phyloP scores from a whole-genome alignment of 2,888 invertebrate genomes.

The Platycheirus albimanus region DNA sequence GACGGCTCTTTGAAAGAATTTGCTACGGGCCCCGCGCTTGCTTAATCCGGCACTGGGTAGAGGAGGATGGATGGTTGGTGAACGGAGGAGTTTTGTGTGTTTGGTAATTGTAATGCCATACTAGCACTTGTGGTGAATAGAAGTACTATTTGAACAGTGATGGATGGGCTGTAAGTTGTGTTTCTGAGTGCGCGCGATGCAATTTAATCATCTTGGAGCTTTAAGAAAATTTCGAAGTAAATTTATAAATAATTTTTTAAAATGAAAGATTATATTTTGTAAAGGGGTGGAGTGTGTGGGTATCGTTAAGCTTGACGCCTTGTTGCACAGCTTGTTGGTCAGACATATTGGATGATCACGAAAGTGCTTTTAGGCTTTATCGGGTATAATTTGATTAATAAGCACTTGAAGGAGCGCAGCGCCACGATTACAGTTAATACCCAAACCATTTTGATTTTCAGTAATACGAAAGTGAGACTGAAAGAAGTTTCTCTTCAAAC shows the following conservation, averaged over 20 bases:
- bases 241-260: slow-evolving; percentile 43
- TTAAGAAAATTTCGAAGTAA: slow-evolving; percentile 47
- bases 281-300: background rate
- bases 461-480: slow-evolving; percentile 47
- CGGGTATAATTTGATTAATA: slow-evolving; percentile 28
- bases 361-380: slow-evolving; percentile 16
- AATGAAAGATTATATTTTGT: slow-evolving; percentile 26
- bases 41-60: no score
- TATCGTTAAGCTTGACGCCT: background rate
- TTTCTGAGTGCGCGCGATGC: slow-evolving; percentile 38
- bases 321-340: no score
- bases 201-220: slow-evolving; percentile 54
- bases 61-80: background rate
- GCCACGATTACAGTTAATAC: slow-evolving; percentile 1
- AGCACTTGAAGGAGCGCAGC: slow-evolving; percentile 17
- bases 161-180: slow-evolving; percentile 44
- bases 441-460: background rate
- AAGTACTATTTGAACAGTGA: slow-evolving; percentile 58
- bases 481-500: slow-evolving; percentile 21
- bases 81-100: slow-evolving; percentile 27
- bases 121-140: slow-evolving; percentile 31
- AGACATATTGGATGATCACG: slow-evolving; percentile 19
- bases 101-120: slow-evolving; percentile 58
- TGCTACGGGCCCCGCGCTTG: no score
- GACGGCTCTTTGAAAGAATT: no score